Percentiles rank a stretch among this genome's conserved stretches.
phyloP scores from a whole-genome alignment of 2,113 vertebrate species.

The Notothenia rossii region DNA sequence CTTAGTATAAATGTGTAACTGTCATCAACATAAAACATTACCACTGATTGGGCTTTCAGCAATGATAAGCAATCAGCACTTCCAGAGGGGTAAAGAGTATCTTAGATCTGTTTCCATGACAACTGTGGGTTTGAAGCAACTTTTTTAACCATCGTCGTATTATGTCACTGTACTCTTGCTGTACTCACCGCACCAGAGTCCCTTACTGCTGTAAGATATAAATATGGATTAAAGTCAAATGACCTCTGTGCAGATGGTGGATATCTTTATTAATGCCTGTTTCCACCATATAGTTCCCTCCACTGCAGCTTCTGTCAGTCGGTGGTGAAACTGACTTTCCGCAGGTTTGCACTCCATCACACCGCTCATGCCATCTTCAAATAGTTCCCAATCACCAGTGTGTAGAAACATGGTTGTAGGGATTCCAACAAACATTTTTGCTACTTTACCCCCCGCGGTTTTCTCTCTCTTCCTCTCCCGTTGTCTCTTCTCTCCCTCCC shows the following conservation, averaged over 20 bases:
- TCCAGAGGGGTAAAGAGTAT: constrained; percentile 57
- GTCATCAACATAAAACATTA: constrained; percentile 17
- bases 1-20: neutral
- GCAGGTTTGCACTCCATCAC: neutral
- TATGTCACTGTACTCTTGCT: constrained; percentile 31
- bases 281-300: too few species aligned
- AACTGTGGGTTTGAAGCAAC: constrained; percentile 73
- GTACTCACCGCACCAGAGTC: constrained; percentile 12
- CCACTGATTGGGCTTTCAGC: constrained; percentile 47
- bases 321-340: constrained; percentile 10
- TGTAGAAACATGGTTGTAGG: constrained; percentile 24
- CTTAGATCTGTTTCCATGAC: constrained; percentile 81
- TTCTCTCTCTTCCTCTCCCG: constrained; percentile 37
- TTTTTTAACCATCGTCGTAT: constrained; percentile 36
- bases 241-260: constrained; percentile 3
- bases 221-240: constrained; percentile 7
- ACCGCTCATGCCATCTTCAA: neutral
- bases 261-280: neutral
- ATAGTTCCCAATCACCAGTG: neutral
- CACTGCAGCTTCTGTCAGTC: neutral
- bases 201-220: neutral
- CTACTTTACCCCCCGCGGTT: constrained; percentile 56
- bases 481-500: constrained; percentile 36
- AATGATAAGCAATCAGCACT: constrained; percentile 54
- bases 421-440: constrained; percentile 54